Percentiles rank a stretch among this genome's conserved stretches.
Evolutionary conservation across 2,888 invertebrate genomes (phyloP).

Genomic region (Keiferia lycopersicella): DNA sequence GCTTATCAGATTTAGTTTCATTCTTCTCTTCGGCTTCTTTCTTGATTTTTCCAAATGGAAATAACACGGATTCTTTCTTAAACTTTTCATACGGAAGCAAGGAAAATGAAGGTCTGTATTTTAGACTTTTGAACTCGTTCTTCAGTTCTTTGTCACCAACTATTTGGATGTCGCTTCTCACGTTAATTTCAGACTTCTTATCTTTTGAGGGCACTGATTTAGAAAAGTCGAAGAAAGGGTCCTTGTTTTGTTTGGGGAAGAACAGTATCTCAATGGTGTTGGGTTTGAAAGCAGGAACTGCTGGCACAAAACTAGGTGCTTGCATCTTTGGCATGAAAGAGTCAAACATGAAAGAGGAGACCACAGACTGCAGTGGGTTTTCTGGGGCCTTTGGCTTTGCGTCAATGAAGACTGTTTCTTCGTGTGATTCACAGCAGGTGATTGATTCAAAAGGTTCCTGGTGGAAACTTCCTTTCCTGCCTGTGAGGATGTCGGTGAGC

Average conservation of each 20-base stretch:
- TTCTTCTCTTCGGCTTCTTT: background rate
- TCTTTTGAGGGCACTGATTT: slow-evolving; percentile 40
- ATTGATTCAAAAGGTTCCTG: slow-evolving; percentile 53
- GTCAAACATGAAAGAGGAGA: slow-evolving; percentile 42
- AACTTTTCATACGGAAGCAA: slow-evolving; percentile 31
- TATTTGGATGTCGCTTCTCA: slow-evolving; percentile 50
- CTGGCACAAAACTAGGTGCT: slow-evolving; percentile 28
- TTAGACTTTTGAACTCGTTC: slow-evolving; percentile 45
- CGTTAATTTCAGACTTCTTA: slow-evolving; percentile 32
- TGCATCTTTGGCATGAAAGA: slow-evolving; percentile 41
- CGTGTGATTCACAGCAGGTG: slow-evolving; percentile 66
- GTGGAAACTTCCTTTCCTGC: slow-evolving; percentile 51
- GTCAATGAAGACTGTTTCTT: slow-evolving; percentile 59
- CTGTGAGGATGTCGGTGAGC: slow-evolving; percentile 57
- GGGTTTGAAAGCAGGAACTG: slow-evolving; percentile 42
- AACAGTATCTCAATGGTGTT: slow-evolving; percentile 64
- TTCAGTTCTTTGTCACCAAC: slow-evolving; percentile 59
- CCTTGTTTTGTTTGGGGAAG: slow-evolving; percentile 59
- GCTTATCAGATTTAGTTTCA: background rate
- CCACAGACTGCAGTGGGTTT: background rate
- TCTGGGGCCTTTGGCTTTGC: slow-evolving; percentile 44
- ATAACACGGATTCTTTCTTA: slow-evolving; percentile 46
- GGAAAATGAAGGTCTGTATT: slow-evolving; percentile 35
- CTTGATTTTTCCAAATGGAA: background rate
- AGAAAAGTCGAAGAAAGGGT: slow-evolving; percentile 40